Conservation (phyloP, 2,888 invertebrate species). For the Achlya flavicornis region DNA sequence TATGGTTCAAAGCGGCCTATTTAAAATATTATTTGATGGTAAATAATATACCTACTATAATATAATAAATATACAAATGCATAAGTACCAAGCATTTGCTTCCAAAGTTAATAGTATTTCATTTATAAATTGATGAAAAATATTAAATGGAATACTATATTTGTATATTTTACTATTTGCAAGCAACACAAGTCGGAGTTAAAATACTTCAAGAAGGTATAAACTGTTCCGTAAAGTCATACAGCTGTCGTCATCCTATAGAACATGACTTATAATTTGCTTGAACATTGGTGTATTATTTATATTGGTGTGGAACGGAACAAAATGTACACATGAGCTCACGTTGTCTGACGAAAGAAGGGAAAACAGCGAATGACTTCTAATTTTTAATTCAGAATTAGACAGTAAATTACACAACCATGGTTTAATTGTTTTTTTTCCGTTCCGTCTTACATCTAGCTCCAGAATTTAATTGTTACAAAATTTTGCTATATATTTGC, state of each 20-base stretch:
- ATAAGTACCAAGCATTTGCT: too few species aligned
- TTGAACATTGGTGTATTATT: neutral
- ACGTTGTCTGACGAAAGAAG: too few species aligned
- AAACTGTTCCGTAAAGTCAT: slow-evolving; percentile 20
- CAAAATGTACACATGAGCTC: neutral
- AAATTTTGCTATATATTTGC: neutral
- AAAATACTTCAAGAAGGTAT: slow-evolving; percentile 80
- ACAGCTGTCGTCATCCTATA: neutral
- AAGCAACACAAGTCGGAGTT: slow-evolving; percentile 78
- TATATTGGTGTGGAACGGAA: neutral
- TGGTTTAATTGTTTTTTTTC: neutral
- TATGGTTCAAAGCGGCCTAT: too few species aligned
- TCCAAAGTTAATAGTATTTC: too few species aligned
- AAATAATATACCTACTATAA: too few species aligned
- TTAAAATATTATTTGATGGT: too few species aligned
- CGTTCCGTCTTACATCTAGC: neutral
- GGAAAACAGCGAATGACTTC: too few species aligned
- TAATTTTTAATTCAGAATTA: too few species aligned
- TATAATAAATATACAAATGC: too few species aligned
- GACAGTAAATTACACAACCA: too few species aligned
- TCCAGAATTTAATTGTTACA: neutral
- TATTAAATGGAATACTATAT: neutral
- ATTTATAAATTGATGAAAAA: neutral
- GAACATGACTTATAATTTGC: neutral
- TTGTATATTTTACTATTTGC: slow-evolving; percentile 48